phyloP scores from a whole-genome alignment of 2,113 vertebrate species.

The Sinocyclocheilus rhinocerous region DNA sequence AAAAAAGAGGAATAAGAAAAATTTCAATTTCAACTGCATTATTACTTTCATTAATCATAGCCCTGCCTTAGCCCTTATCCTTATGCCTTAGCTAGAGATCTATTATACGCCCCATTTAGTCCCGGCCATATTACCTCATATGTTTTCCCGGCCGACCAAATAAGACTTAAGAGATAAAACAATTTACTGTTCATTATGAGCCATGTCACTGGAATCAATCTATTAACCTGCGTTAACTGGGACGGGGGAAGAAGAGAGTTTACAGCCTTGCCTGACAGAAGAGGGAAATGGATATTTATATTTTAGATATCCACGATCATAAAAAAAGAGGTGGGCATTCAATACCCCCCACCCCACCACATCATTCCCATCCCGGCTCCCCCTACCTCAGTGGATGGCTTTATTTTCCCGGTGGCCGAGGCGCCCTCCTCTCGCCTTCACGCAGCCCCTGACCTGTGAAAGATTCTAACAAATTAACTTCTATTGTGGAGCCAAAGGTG shows the following conservation, averaged over 20 bases:
- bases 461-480: constrained; percentile 99
- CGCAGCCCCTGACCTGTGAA: constrained; percentile 98
- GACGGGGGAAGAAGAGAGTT: constrained; percentile 85
- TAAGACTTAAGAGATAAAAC: constrained; percentile 99
- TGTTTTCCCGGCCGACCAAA: constrained; percentile 99
- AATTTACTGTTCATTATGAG: constrained; percentile 99
- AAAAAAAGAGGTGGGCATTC: constrained; percentile 90
- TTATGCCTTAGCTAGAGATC: constrained; percentile 98
- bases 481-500: constrained; percentile 99
- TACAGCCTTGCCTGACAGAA: constrained; percentile 66
- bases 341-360: constrained; percentile 78
- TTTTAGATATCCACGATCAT: constrained; percentile 78
- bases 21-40: constrained; percentile 99
- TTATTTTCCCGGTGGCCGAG: constrained; percentile 88
- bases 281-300: constrained; percentile 83
- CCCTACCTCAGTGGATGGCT: constrained; percentile 83
- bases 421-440: constrained; percentile 87
- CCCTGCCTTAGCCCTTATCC: constrained; percentile 93
- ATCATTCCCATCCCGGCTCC: constrained; percentile 41
- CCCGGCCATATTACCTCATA: constrained; percentile 99
- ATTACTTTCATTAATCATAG: constrained; percentile 99
- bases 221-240: constrained; percentile 99
- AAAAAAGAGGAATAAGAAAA: constrained; percentile 89
- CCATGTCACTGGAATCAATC: constrained; percentile 99
- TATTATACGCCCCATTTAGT: constrained; percentile 99